Percentiles rank a stretch among this genome's conserved stretches.
Conservation (phyloP, 2,113 vertebrate species). For the Pomatostomus ruficeps region DNA sequence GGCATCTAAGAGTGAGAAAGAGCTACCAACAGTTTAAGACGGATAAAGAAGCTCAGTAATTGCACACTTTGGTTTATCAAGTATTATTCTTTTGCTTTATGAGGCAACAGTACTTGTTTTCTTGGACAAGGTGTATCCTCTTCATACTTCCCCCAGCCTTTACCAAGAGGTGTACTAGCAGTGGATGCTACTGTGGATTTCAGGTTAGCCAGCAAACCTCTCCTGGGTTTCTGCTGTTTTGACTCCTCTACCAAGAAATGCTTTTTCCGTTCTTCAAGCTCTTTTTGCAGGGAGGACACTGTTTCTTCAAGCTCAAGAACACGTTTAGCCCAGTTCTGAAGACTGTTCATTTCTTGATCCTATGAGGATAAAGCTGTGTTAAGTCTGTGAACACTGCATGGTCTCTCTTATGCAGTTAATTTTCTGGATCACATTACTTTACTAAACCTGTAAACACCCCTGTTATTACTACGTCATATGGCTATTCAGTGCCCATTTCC, state of each 20-base stretch:
- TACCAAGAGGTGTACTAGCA: slow-evolving; percentile 30
- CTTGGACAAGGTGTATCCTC: background rate
- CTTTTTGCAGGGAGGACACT: slow-evolving; percentile 65
- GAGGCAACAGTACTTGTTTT: slow-evolving; percentile 10
- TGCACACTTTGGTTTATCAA: background rate
- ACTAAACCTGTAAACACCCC: background rate
- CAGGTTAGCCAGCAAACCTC: slow-evolving; percentile 79
- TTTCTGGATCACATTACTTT: background rate
- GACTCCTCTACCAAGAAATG: slow-evolving; percentile 38
- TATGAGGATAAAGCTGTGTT: background rate
- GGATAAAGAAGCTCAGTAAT: background rate
- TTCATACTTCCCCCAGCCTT: slow-evolving; percentile 53
- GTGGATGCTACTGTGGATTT: slow-evolving; percentile 75
- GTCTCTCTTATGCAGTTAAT: background rate
- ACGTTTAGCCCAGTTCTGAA: slow-evolving; percentile 61
- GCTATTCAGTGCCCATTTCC: background rate
- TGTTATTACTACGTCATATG: background rate
- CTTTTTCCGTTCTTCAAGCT: slow-evolving; percentile 55
- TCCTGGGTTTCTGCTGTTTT: slow-evolving; percentile 64
- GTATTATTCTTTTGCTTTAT: slow-evolving; percentile 1
- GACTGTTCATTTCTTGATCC: slow-evolving; percentile 53
- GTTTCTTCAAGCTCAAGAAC: slow-evolving; percentile 70
- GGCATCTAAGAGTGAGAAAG: background rate
- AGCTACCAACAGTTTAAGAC: background rate
- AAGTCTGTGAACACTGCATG: background rate